Percentiles rank a stretch among this genome's conserved stretches.
phyloP scores from a whole-genome alignment of 1,140 invertebrate species.

The Teleopsis dalmanni region DNA sequence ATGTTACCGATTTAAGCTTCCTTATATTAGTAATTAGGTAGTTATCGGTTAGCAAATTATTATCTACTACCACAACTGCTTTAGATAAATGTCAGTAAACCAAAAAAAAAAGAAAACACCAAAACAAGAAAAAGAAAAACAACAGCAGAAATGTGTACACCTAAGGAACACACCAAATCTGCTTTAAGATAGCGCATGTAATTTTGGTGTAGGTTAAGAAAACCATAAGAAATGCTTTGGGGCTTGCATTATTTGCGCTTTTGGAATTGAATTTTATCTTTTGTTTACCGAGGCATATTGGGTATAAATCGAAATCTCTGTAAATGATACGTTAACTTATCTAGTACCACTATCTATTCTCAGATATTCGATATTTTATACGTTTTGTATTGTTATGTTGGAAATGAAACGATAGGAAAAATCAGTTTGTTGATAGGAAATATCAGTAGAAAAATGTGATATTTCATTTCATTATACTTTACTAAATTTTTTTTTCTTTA shows the following conservation, averaged over 20 bases:
- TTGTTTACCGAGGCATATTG: too few relatives aligned
- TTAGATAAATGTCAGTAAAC: too few relatives aligned
- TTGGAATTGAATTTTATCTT: too few relatives aligned
- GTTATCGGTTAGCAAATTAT: slow-evolving; percentile 2
- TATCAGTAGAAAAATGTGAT: slow-evolving; percentile 27
- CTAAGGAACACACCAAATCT: too few relatives aligned
- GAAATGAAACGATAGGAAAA: slow-evolving; percentile 38
- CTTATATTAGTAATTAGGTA: slow-evolving; percentile 7
- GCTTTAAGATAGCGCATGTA: too few relatives aligned
- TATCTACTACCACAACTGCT: too few relatives aligned
- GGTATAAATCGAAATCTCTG: slow-evolving; percentile 40
- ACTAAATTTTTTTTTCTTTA: background rate
- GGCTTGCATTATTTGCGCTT: too few relatives aligned
- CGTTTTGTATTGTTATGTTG: slow-evolving; percentile 8
- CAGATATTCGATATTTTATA: slow-evolving; percentile 44
- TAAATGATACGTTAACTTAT: slow-evolving; percentile 47
- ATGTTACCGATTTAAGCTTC: slow-evolving; percentile 6
- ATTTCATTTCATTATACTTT: slow-evolving; percentile 1
- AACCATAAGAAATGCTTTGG: too few relatives aligned
- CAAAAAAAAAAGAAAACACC: too few relatives aligned
- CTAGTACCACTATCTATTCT: slow-evolving; percentile 45
- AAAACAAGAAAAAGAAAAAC: too few relatives aligned
- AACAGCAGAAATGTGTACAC: too few relatives aligned
- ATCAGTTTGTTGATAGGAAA: slow-evolving; percentile 38
- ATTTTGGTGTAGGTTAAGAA: too few relatives aligned